These are phyloP conservation scores for Lepus europaeus DNA, from an alignment of 2,113 vertebrate genomes.

Conservation along the genomic window DNA sequence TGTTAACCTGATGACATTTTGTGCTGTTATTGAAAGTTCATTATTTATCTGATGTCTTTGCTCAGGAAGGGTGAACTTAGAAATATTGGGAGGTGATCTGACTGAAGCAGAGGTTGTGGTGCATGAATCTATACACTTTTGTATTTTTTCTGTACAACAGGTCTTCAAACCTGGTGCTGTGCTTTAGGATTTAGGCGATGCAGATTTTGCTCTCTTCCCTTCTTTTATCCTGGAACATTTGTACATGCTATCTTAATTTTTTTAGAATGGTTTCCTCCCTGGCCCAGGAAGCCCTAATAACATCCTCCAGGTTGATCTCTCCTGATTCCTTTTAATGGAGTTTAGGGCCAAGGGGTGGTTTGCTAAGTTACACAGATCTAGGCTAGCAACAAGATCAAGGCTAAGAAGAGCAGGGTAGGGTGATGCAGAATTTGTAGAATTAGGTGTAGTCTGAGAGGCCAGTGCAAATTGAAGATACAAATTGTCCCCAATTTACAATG, in stretches of 20 bases:
- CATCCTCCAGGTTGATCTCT: background rate
- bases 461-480: background rate
- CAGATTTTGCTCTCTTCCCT: background rate
- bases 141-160: background rate
- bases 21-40: constrained; percentile 81
- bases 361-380: background rate
- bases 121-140: background rate
- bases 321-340: background rate
- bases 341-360: background rate
- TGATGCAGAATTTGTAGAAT: background rate
- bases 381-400: background rate
- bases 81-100: constrained; percentile 55
- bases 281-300: background rate
- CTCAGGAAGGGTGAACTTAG: constrained; percentile 54
- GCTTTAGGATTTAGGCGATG: background rate
- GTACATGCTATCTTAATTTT: background rate
- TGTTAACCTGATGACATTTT: constrained; percentile 80
- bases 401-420: background rate
- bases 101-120: constrained; percentile 33
- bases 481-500: no score
- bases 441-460: background rate
- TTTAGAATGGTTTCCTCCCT: constrained; percentile 37
- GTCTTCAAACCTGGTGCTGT: background rate
- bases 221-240: background rate
- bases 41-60: constrained; percentile 79